A percentile compares a stretch with the other conserved stretches of the same genome.
Evolutionary conservation across 2,797 vertebrate species (phyloP).

Genomic region (Mormyrus hasselquistii): DNA sequence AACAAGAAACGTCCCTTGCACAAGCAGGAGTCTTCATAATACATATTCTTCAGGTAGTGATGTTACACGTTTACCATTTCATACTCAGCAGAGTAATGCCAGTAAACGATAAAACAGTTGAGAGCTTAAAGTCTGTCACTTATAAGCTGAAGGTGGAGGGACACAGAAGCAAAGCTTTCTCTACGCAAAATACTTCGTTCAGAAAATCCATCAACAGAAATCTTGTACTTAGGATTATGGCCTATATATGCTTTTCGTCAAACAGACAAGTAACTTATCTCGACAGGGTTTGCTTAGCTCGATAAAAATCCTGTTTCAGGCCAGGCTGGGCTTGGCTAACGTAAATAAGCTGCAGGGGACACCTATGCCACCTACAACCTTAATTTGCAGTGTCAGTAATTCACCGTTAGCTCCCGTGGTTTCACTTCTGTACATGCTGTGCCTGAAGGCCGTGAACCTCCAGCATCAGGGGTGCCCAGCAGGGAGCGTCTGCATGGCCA

Average conservation of each 20-base stretch:
- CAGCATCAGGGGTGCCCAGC: neutral
- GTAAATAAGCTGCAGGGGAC: slow-evolving; percentile 18
- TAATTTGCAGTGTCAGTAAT: slow-evolving; percentile 39
- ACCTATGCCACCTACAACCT: slow-evolving; percentile 38
- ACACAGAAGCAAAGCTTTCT: neutral
- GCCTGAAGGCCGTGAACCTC: slow-evolving; percentile 21
- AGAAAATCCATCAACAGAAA: neutral
- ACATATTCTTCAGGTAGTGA: neutral
- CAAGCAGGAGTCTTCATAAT: neutral
- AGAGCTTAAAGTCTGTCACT: neutral
- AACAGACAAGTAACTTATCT: neutral
- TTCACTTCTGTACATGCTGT: slow-evolving; percentile 23
- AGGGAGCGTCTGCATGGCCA: neutral
- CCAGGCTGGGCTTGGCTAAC: neutral
- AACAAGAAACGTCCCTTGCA: neutral
- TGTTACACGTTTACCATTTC: neutral
- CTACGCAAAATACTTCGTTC: neutral
- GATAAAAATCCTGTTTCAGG: slow-evolving; percentile 11
- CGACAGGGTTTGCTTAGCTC: neutral
- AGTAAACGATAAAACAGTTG: neutral
- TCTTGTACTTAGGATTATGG: neutral
- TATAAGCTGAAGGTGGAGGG: neutral
- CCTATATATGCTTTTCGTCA: neutral
- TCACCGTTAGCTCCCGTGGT: slow-evolving; percentile 28
- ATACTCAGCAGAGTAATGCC: neutral